Evolutionary conservation across 2,113 vertebrate species (phyloP), one percentile per base, ranked within the genome.

Genomic region (Bujurquina vittata): DNA sequence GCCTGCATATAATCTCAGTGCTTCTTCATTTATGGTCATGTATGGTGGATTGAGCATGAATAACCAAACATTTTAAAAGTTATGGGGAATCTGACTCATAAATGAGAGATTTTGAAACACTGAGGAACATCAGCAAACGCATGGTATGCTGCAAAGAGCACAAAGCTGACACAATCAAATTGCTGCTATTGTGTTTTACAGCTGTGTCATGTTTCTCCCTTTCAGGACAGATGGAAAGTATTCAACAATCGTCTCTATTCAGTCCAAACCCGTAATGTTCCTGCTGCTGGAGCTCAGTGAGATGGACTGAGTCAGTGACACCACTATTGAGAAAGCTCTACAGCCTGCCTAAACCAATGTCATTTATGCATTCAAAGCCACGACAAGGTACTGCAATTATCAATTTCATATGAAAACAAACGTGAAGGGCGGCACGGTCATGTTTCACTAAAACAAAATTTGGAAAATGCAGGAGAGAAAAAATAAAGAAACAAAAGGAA

Each of bases 361-460:
- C 31, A 65, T 18, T 69, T 14, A 61, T 74, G 52, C 72, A 49
- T 57, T 69, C 59, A 10, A 54, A 65, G 55, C 76, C 57, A 80
- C 33, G 33, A 33, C 7, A 33, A 33, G 55, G 35, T 17, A 4
- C 60, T 43, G 74, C n/a, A 80, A 72, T 17, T 35, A 82, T 81
- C 35, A 54, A 22, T 82, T 84, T 81, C 22, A 81, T 29, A 14
- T 49, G 54, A 33, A 87, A 84, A 78, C 81, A 80, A 43, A 85
- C 59, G 80, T 33, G 67, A 60, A 73, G 14, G 52, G 22, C 5
- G 62, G 6, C 49, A 10, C 9, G n/a, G 72, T 65, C n/a, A 73
- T 1, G 2, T 52, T 37, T 63, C 29, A 57, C 43, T 43, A 40
- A 52, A 12, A 23, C 22, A 69, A 33, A 43, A 29, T 11, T 7